A percentile compares a stretch with the other conserved stretches of the same genome.
phyloP scores from a whole-genome alignment of 2,797 vertebrate genomes.

The Catamblyrhynchus diadema region DNA sequence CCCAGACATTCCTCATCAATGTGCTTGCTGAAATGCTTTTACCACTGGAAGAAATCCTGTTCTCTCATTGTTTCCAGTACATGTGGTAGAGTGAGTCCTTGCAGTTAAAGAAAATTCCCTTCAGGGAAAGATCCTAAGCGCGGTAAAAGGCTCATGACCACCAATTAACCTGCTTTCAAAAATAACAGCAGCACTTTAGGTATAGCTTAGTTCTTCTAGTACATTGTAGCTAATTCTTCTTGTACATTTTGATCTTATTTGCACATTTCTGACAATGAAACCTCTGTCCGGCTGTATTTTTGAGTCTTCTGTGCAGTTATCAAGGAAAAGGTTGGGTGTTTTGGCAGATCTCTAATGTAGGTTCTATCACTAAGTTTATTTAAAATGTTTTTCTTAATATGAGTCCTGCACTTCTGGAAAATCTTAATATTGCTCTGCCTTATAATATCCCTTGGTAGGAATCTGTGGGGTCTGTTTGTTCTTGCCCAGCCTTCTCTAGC shows the following conservation, averaged over 20 bases:
- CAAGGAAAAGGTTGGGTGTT: conserved; percentile 7
- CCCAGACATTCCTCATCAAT: conserved; percentile 36
- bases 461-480: neutral
- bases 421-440: neutral
- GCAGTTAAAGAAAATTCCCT: neutral
- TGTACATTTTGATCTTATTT: neutral
- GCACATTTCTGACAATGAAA: conserved; percentile 1
- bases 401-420: neutral
- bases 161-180: neutral
- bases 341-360: conserved; percentile 9
- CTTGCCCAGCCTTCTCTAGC: neutral
- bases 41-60: neutral
- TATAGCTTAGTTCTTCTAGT: neutral
- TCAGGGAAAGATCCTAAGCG: neutral
- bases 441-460: neutral
- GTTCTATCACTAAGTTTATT: conserved; percentile 34
- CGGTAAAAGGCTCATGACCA: neutral
- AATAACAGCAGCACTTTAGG: neutral
- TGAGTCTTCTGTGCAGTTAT: neutral
- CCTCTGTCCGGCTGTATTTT: neutral
- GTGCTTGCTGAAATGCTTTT: conserved; percentile 21
- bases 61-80: conserved; percentile 1
- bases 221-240: neutral
- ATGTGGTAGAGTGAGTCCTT: conserved; percentile 11
- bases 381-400: conserved; percentile 20